Evolutionary conservation across 2,888 invertebrate species (phyloP).

Genomic region (Tiliacea citrago): DNA sequence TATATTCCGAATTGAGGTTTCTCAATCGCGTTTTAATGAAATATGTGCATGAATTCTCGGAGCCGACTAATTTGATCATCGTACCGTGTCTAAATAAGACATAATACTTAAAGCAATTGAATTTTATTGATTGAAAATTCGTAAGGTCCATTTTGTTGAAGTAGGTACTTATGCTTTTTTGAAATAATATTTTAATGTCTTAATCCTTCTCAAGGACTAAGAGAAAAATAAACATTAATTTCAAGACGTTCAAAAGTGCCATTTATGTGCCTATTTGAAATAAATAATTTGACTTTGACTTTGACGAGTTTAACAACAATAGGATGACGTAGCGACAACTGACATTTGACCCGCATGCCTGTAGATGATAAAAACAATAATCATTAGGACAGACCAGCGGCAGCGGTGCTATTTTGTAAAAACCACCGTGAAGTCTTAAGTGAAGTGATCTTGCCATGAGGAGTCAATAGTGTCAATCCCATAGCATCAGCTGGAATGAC

Average conservation of each 20-base stretch:
- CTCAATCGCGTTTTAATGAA: constrained; percentile 63
- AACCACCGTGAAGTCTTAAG: too few species aligned
- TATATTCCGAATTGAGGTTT: constrained; percentile 60
- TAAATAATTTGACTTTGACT: too few species aligned
- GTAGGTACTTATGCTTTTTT: neutral
- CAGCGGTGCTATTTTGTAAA: too few species aligned
- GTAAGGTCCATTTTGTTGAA: neutral
- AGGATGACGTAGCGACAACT: constrained; percentile 63
- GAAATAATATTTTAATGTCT: neutral
- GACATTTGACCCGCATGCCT: constrained; percentile 77
- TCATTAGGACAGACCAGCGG: constrained; percentile 43
- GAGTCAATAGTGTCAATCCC: too few species aligned
- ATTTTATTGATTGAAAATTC: constrained; percentile 33
- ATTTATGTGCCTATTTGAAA: too few species aligned
- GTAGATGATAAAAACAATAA: constrained; percentile 69
- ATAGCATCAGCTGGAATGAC: too few species aligned
- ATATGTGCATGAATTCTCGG: constrained; percentile 35
- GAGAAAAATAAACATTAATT: constrained; percentile 1
- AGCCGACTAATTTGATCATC: constrained; percentile 35
- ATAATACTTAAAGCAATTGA: constrained; percentile 38
- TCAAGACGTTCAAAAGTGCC: too few species aligned
- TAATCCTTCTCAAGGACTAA: neutral
- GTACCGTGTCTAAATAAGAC: constrained; percentile 37
- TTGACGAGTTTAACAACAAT: constrained; percentile 65
- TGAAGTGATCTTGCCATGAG: too few species aligned